phyloP scores from a whole-genome alignment of 2,888 invertebrate species.

The Orthonevra nobilis region DNA sequence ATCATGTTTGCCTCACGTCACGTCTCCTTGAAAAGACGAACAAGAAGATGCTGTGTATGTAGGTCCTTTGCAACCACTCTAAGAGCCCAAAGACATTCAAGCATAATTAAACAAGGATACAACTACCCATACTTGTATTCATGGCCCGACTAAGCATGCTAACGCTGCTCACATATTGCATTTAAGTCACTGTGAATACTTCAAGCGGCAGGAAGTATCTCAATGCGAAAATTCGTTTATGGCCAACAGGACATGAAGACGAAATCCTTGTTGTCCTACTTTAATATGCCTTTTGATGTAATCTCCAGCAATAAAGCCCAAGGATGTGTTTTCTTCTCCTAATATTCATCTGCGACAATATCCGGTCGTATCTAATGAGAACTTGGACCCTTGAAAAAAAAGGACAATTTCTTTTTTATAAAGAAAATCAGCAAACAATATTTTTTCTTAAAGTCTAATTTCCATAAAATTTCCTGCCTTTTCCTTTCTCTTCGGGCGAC shows the following conservation, averaged over 20 bases:
- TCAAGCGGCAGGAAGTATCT: neutral
- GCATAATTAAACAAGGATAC: constrained; percentile 38
- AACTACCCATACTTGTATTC: neutral
- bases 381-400: neutral
- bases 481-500: too few species aligned
- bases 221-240: constrained; percentile 15
- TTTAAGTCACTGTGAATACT: too few species aligned
- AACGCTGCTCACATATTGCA: too few species aligned
- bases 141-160: too few species aligned
- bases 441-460: constrained; percentile 13
- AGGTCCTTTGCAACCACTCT: constrained; percentile 7
- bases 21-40: too few species aligned
- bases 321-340: neutral
- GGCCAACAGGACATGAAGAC: neutral
- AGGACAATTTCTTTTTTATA: too few species aligned
- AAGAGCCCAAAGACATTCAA: constrained; percentile 13
- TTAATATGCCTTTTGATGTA: neutral
- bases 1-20: too few species aligned
- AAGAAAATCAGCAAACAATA: constrained; percentile 13
- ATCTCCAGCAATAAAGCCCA: neutral
- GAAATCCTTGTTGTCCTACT: neutral
- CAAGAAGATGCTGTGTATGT: too few species aligned
- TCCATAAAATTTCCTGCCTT: constrained; percentile 23
- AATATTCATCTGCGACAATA: constrained; percentile 4
- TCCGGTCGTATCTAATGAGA: constrained; percentile 26